phyloP scores from a whole-genome alignment of 2,797 vertebrate species.

The Pampus argenteus region DNA sequence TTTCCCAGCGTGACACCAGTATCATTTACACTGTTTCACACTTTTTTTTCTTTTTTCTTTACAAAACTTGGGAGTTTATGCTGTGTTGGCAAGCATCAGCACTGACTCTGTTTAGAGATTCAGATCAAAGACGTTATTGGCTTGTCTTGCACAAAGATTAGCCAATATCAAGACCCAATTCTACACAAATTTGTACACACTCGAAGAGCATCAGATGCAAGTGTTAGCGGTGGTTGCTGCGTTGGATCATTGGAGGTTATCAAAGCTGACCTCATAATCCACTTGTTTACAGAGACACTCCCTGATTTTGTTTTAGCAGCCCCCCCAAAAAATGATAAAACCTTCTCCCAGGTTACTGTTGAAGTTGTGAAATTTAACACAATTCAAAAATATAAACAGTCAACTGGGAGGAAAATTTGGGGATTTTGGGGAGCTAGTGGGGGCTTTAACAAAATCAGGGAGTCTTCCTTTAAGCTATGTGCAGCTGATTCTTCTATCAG shows the following conservation, averaged over 20 bases:
- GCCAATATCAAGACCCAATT: constrained; percentile 50
- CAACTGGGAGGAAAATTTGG: background rate
- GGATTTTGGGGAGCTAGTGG: background rate
- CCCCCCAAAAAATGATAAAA: background rate
- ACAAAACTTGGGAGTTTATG: constrained; percentile 36
- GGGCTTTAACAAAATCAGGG: background rate
- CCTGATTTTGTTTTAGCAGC: background rate
- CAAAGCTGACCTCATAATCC: constrained; percentile 46
- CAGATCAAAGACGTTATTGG: constrained; percentile 56
- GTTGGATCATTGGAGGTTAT: constrained; percentile 49
- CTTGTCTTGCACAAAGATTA: constrained; percentile 55
- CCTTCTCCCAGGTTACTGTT: background rate
- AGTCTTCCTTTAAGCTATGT: background rate
- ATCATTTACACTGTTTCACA: constrained; percentile 62
- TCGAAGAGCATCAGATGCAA: constrained; percentile 15
- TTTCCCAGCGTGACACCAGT: constrained; percentile 68
- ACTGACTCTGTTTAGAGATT: constrained; percentile 48
- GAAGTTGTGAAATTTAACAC: constrained; percentile 5
- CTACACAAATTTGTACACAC: constrained; percentile 21
- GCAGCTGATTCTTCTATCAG: constrained; percentile 18
- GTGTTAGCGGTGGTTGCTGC: constrained; percentile 24
- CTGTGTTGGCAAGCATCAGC: constrained; percentile 40
- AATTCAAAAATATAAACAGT: constrained; percentile 9
- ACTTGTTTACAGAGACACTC: constrained; percentile 33
- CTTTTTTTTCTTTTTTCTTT: constrained; percentile 10